Conservation (phyloP, 2,113 vertebrate genomes). For the Artemisiospiza belli region DNA sequence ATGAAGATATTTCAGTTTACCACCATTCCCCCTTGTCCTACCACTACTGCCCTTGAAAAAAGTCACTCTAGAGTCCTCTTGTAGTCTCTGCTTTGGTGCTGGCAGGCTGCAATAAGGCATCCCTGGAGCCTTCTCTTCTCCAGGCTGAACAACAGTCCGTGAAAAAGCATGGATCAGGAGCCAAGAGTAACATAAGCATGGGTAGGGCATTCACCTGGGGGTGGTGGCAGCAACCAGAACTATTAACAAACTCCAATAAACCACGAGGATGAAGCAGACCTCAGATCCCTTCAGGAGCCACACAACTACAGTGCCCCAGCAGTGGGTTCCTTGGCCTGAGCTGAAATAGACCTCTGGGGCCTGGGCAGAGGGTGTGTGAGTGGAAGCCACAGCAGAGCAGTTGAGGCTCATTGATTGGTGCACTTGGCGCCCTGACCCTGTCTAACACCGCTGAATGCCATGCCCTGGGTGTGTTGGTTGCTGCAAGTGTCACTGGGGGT, state of each 20-base stretch:
- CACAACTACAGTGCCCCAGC: neutral
- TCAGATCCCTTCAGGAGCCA: neutral
- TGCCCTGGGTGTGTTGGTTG: neutral
- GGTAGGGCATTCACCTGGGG: neutral
- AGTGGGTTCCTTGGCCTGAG: neutral
- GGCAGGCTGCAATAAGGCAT: neutral
- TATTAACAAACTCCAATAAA: neutral
- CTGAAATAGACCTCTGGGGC: neutral
- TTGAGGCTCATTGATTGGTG: neutral
- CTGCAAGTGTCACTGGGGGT: neutral
- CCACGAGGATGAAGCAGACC: neutral
- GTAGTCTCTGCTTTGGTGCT: neutral
- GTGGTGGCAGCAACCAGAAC: neutral
- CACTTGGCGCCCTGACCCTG: neutral
- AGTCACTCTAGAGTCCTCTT: neutral
- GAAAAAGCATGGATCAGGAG: neutral
- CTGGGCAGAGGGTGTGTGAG: too few relatives aligned
- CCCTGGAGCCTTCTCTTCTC: neutral
- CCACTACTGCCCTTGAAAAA: neutral
- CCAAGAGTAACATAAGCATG: neutral
- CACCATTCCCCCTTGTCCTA: too few relatives aligned
- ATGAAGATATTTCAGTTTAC: neutral
- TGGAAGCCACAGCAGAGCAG: neutral
- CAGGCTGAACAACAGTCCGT: neutral
- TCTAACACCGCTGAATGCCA: neutral